phyloP scores from a whole-genome alignment of 1,140 invertebrate species.

The Andricus grossulariae region DNA sequence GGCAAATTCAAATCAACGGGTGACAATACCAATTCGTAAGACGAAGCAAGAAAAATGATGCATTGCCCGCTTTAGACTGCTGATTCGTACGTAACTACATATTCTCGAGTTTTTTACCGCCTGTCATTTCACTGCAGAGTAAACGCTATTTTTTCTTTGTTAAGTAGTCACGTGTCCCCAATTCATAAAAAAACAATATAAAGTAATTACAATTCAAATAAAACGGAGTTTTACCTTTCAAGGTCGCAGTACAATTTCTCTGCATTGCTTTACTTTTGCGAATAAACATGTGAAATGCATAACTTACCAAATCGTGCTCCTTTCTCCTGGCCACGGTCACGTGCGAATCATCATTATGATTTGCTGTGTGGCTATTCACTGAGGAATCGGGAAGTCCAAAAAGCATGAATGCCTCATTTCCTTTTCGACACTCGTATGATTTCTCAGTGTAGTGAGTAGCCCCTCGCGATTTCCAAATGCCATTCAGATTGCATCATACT shows the following conservation, averaged over 20 bases:
- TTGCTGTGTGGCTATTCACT: neutral
- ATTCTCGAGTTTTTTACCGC: neutral
- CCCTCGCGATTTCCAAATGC: neutral
- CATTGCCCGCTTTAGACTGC: conserved; percentile 10
- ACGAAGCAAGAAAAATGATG: neutral
- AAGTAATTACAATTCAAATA: too few relatives aligned
- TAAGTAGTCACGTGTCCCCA: too few relatives aligned
- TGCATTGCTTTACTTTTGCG: neutral
- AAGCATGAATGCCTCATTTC: too few relatives aligned
- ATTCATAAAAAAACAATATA: too few relatives aligned
- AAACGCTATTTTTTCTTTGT: too few relatives aligned
- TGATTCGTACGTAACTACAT: neutral
- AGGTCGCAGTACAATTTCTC: neutral
- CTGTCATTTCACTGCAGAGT: too few relatives aligned
- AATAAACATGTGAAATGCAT: neutral
- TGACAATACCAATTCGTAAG: neutral
- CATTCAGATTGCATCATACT: conserved; percentile 7
- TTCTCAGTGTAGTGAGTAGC: too few relatives aligned
- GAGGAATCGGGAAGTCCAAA: too few relatives aligned
- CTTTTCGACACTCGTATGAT: too few relatives aligned
- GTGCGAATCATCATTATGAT: neutral
- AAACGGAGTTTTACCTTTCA: too few relatives aligned
- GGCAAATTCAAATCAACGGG: neutral
- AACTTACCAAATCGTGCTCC: neutral
- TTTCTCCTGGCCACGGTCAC: neutral